Conservation (phyloP, 2,113 vertebrate genomes). For the Alexandromys fortis region DNA sequence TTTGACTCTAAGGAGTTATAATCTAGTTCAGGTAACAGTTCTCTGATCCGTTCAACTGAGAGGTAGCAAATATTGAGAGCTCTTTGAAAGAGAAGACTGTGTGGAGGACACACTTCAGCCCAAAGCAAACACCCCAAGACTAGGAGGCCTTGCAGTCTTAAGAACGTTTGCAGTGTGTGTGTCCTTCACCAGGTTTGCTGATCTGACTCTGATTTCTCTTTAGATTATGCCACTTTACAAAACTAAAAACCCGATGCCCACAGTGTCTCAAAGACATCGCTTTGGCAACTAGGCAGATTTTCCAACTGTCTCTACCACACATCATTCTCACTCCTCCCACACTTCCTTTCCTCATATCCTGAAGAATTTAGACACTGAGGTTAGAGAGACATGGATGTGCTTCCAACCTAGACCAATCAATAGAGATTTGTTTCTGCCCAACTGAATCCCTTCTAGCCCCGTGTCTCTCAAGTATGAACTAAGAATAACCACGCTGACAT, state of each 20-base stretch:
- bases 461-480: slow-evolving; percentile 48
- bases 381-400: slow-evolving; percentile 36
- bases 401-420: background rate
- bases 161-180: background rate
- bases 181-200: background rate
- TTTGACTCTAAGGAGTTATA: background rate
- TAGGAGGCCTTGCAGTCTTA: background rate
- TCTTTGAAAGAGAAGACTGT: background rate
- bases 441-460: slow-evolving; percentile 14
- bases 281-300: background rate
- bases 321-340: background rate
- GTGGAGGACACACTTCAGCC: background rate
- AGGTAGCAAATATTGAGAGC: background rate
- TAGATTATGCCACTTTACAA: slow-evolving; percentile 2
- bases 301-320: background rate
- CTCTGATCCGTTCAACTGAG: background rate
- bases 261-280: background rate
- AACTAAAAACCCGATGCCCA: background rate
- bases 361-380: background rate
- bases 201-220: background rate
- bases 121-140: background rate
- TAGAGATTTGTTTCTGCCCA: background rate
- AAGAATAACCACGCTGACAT: slow-evolving; percentile 17
- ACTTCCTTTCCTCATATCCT: background rate
- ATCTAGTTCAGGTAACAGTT: background rate